phyloP scores from a whole-genome alignment of 30 jellyfish, hydroid and myxozoan genomes.

The Phacellophora camtschatica region DNA sequence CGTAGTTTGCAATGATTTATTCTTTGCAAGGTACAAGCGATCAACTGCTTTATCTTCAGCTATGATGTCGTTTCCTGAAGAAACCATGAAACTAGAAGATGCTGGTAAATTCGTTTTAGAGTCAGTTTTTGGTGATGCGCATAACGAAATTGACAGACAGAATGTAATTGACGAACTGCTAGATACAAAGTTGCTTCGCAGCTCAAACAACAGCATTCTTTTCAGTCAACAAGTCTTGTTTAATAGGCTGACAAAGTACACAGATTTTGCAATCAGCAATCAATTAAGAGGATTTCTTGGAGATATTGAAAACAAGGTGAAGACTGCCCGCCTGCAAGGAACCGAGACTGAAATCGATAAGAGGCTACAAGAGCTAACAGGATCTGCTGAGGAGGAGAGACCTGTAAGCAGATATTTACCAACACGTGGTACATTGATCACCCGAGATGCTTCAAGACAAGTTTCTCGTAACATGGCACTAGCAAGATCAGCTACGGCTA shows the following conservation, averaged over 20 bases:
- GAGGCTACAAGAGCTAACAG: slow-evolving; percentile 75
- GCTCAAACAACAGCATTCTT: slow-evolving; percentile 34
- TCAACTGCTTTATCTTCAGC: slow-evolving; percentile 89
- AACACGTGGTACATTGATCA: slow-evolving; percentile 46
- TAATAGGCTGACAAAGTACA: slow-evolving; percentile 83
- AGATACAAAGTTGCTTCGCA: slow-evolving; percentile 77
- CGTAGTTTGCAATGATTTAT: slow-evolving; percentile 88
- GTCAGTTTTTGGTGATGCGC: slow-evolving; percentile 90
- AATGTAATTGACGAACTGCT: slow-evolving; percentile 85
- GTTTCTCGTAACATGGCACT: slow-evolving; percentile 84
- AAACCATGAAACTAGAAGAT: slow-evolving; percentile 48
- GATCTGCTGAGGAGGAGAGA: slow-evolving; percentile 33
- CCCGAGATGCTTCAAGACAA: slow-evolving; percentile 69
- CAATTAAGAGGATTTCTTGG: slow-evolving; percentile 78
- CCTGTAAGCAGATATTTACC: slow-evolving; percentile 71
- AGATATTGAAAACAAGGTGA: slow-evolving; percentile 69
- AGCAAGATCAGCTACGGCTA: slow-evolving; percentile 81
- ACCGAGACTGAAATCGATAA: slow-evolving; percentile 83
- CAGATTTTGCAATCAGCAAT: slow-evolving; percentile 86
- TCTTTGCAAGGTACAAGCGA: slow-evolving; percentile 81
- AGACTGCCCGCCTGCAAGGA: slow-evolving; percentile 77
- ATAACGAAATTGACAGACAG: slow-evolving; percentile 76
- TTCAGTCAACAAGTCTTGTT: slow-evolving; percentile 70
- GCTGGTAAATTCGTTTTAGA: slow-evolving; percentile 81
- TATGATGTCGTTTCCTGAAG: slow-evolving; percentile 71